Conservation (phyloP, 2,888 invertebrate species). For the Ochropleura leucogaster region DNA sequence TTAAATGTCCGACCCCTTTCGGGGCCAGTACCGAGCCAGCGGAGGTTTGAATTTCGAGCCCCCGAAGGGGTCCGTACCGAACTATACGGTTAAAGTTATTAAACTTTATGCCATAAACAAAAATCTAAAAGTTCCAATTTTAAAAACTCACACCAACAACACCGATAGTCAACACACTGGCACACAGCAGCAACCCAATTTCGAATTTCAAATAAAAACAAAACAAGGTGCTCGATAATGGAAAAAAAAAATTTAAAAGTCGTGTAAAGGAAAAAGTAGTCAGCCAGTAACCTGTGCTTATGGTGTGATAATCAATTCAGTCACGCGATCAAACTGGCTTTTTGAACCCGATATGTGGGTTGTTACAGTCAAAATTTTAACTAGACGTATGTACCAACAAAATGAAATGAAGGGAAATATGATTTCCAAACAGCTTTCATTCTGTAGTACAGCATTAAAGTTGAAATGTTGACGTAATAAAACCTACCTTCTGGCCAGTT, state of each 20-base stretch:
- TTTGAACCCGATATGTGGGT: conserved; percentile 43
- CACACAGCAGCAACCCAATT: conserved; percentile 21
- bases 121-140: background rate
- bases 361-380: conserved; percentile 21
- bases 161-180: conserved; percentile 15
- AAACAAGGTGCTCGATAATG: conserved; percentile 33
- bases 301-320: conserved; percentile 79
- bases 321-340: conserved; percentile 73
- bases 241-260: conserved; percentile 66
- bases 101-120: background rate
- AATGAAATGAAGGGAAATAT: background rate
- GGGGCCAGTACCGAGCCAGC: too few relatives aligned
- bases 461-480: background rate
- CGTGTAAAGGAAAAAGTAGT: conserved; percentile 66
- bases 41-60: too few relatives aligned
- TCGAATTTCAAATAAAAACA: conserved; percentile 31
- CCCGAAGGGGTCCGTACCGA: too few relatives aligned
- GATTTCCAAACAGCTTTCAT: background rate
- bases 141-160: background rate
- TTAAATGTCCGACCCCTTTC: too few relatives aligned
- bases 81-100: too few relatives aligned
- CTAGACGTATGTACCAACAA: conserved; percentile 1
- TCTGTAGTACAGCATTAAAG: too few relatives aligned
- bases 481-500: background rate
- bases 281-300: conserved; percentile 73